Conservation (phyloP, 1,140 invertebrate genomes). For the Lepeophtheirus salmonis region DNA sequence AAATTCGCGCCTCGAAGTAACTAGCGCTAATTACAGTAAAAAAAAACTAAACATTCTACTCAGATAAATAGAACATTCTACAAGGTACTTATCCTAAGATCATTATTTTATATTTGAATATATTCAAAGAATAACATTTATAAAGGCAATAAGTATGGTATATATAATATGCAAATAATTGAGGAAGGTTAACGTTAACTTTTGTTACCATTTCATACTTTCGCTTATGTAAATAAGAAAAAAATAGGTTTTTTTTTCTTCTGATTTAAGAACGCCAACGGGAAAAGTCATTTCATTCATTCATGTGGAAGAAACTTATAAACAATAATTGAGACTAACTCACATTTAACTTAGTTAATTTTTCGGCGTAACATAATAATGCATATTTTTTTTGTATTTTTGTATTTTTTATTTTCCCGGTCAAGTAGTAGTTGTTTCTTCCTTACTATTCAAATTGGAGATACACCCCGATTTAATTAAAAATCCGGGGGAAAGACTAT, state of each 20-base stretch:
- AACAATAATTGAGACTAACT: no score
- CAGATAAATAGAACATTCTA: no score
- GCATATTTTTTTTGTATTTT: not conserved
- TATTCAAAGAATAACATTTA: not conserved
- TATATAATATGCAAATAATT: not conserved
- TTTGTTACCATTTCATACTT: no score
- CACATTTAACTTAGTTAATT: not conserved
- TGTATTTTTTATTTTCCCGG: not conserved
- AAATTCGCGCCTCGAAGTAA: no score
- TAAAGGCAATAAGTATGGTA: not conserved
- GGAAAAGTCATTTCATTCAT: not conserved
- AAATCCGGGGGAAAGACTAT: not conserved
- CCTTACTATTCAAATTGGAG: not conserved
- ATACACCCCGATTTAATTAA: not conserved
- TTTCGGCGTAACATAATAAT: not conserved
- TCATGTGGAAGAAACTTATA: not conserved
- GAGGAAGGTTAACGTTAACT: no score
- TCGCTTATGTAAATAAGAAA: not conserved
- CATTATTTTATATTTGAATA: not conserved
- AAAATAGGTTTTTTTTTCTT: not conserved
- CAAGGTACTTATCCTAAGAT: no score
- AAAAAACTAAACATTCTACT: no score
- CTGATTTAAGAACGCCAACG: not conserved
- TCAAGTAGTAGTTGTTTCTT: not conserved
- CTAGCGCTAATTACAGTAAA: no score